Evolutionary conservation across 1,140 invertebrate genomes (phyloP).

Genomic region (Drosophila elegans): DNA sequence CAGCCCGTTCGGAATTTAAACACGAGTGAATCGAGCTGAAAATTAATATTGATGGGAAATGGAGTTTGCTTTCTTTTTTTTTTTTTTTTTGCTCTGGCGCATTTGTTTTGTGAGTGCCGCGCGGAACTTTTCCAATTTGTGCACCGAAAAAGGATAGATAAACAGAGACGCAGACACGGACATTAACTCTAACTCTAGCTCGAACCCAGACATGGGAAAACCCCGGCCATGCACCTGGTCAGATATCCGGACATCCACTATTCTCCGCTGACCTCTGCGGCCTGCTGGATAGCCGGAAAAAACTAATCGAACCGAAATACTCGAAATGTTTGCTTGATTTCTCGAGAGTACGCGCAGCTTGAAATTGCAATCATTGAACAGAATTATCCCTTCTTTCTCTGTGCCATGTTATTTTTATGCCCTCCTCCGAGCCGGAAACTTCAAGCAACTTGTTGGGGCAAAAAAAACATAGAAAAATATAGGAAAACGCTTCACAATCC

Average conservation of each 20-base stretch:
- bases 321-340: conserved; percentile 74
- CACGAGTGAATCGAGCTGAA: conserved; percentile 49
- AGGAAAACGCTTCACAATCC: conserved; percentile 37
- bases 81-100: conserved; percentile 15
- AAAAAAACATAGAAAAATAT: conserved; percentile 7
- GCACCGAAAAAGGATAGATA: conserved; percentile 57
- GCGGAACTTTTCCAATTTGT: conserved; percentile 78
- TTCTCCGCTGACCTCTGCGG: conserved; percentile 37
- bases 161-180: conserved; percentile 59
- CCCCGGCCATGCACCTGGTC: conserved; percentile 50
- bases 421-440: conserved; percentile 23
- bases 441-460: conserved; percentile 40
- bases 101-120: conserved; percentile 51
- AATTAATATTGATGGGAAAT: conserved; percentile 73
- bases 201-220: conserved; percentile 37
- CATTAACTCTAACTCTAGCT: conserved; percentile 46
- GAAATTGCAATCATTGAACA: conserved; percentile 69
- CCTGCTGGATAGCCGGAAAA: conserved; percentile 38
- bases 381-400: conserved; percentile 47
- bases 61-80: conserved; percentile 4
- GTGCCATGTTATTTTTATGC: conserved; percentile 4
- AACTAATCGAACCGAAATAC: conserved; percentile 78
- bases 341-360: conserved; percentile 71
- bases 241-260: conserved; percentile 21
- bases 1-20: conserved; percentile 12